Evolutionary conservation across 2,888 invertebrate species (phyloP), one percentile per base, ranked within the genome.

Genomic region (Lagria hirta): DNA sequence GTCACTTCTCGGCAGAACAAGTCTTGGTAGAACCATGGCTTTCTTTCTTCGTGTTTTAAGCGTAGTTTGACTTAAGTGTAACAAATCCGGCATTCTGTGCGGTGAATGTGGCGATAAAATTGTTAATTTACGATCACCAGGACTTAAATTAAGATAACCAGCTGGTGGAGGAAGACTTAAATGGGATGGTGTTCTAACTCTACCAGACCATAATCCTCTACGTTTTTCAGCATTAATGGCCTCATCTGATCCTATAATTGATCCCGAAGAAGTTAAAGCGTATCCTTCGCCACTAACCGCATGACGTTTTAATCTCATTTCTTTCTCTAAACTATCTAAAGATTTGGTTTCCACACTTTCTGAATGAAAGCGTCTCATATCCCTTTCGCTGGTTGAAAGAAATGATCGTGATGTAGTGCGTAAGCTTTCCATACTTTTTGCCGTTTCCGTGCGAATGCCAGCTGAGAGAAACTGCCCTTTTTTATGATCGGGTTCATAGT

Each of bases 41-140:
- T 84, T 84, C 73, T 84, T 84, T 62, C 84, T 75, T 43, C 84
- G 74, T 36, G 75, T 70, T 44, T 71, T 64, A 38, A 75, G 59
- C 13, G 74, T 75, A 11, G 78, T 71, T 40, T 80, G 78, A 18
- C 77, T 69, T 33, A 81, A 75, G 71, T 81, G 80, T 57, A 80
- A 77, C 52, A 85, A 73, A 57, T 88, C 88, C 1, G 79, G 75
- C 49, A 79, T 76, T 43, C 84, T 83, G 62, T 84, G 77, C 0
- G 89, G 90, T 61, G 84, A 84, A 66, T 86, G 86, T 0, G 86
- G 86, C 55, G 89, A 89, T 43, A 90, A 73, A 43, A 90, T 90
- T 22, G 87, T 88, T 34, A 90, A 78, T 53, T 78, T 79, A 7
- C 84, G 65, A 56, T 78, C 77, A 1, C 78, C 76, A 0, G 77